A percentile compares a stretch with the other conserved stretches of the same genome.
These are phyloP conservation scores for Calliscelio sp. DNA, from an alignment of 2,888 invertebrate species.

Conservation along the genomic window DNA sequence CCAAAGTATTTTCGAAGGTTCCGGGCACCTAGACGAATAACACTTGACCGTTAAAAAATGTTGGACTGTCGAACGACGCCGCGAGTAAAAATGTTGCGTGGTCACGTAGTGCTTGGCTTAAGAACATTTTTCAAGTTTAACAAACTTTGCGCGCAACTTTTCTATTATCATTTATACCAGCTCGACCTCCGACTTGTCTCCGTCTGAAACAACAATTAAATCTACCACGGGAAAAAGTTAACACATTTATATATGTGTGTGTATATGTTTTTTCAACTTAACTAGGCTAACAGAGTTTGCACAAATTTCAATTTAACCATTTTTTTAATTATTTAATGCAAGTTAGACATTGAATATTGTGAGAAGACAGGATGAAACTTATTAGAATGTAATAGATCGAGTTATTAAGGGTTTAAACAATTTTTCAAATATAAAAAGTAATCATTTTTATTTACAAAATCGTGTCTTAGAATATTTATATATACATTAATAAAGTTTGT, in stretches of 20 bases:
- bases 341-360: too few relatives aligned
- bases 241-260: too few relatives aligned
- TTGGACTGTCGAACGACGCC: constrained; percentile 62
- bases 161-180: constrained; percentile 59
- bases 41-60: constrained; percentile 58
- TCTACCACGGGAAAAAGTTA: constrained; percentile 8
- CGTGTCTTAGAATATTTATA: too few relatives aligned
- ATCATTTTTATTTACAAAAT: too few relatives aligned
- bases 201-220: constrained; percentile 47
- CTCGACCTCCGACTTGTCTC: constrained; percentile 44
- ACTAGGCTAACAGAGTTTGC: too few relatives aligned
- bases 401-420: too few relatives aligned
- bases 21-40: constrained; percentile 62
- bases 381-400: too few relatives aligned
- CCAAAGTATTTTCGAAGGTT: constrained; percentile 11
- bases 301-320: constrained; percentile 1
- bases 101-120: constrained; percentile 64
- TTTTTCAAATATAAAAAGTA: too few relatives aligned
- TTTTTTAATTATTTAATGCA: too few relatives aligned
- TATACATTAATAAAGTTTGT: too few relatives aligned
- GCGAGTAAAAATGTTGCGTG: constrained; percentile 67
- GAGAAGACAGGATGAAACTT: too few relatives aligned
- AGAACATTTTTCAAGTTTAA: constrained; percentile 60
- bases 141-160: constrained; percentile 60
- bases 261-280: too few relatives aligned